Base-by-base conservation (phyloP, 2,888 invertebrate genomes). In the Agrotis ipsilon region DNA sequence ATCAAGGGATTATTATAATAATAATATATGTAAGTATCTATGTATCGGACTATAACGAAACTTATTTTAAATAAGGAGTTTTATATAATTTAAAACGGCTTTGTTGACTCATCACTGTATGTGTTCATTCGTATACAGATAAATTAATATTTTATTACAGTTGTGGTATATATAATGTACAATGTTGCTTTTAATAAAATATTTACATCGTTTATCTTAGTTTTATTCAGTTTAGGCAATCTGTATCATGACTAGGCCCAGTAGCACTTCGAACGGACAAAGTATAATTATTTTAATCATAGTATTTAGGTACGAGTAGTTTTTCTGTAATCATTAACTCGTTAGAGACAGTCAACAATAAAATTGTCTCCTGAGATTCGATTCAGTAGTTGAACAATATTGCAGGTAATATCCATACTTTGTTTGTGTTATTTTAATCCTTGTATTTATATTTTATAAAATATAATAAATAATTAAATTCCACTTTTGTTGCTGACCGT, bases 111-210 rank as follows among this genome's bases (percentile, higher is more conserved):
- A 19, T 68, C 75, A 78, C 68, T 72, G 62, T 68, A 72, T 72
- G 78, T 81, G 78, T 81, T 83, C 72, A 81, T 71, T 67, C 39
- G 80, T 82, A 72, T 75, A 73, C 78, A 81, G 61, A 71, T 61
- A 68, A 75, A 78, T 54, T 58, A 39, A 78, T 79, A 83, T 83
- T 81, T 80, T 83, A 83, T 67, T 78, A 79, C 76, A 80, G 72
- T 77, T 82, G 78, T 85, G 81, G 69, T 78, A 80, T 82, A 81
- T 84, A 68, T 84, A 51, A 83, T 86, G 82, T 86, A 82, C 83
- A 83, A 70, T 75, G 78, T 84, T 81, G 75, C 84, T 75, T 83
- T 81, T 75, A 83, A 83, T 83, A 83, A 83, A 83, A 75, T 72
- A 72, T 82, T 81, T 82, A 82, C 84, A 70, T 71, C 61, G 84